These are phyloP conservation scores for Bubo scandiacus DNA, from an alignment of 2,113 vertebrate species.

Conservation along the genomic window DNA sequence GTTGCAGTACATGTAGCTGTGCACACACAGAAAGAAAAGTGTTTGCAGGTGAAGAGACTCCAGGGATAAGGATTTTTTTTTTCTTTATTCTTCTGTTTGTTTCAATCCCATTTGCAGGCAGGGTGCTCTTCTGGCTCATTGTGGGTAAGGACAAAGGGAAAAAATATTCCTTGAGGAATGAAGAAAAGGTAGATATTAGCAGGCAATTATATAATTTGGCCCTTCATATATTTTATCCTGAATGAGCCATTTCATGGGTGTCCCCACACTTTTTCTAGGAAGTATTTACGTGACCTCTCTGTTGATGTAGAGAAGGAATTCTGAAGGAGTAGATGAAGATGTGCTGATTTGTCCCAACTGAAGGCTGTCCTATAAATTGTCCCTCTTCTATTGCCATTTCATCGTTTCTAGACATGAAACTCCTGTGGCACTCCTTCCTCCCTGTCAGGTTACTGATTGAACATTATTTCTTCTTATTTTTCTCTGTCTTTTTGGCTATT, in stretches of 20 bases:
- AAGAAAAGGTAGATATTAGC: background rate
- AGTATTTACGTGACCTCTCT: background rate
- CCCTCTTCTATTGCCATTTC: background rate
- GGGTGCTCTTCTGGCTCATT: background rate
- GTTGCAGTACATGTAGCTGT: slow-evolving; percentile 3
- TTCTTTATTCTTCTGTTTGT: background rate
- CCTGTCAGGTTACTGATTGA: background rate
- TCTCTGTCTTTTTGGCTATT: background rate
- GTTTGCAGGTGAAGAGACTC: slow-evolving; percentile 31
- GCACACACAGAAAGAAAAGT: slow-evolving; percentile 14
- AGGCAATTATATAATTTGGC: background rate
- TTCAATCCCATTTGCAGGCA: background rate
- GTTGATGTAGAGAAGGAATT: background rate
- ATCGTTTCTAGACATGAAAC: background rate
- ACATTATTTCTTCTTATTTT: background rate
- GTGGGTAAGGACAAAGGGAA: background rate
- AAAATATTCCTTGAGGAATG: background rate
- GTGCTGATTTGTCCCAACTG: background rate
- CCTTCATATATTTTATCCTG: background rate
- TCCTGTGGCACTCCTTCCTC: fast-evolving
- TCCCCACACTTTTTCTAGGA: background rate
- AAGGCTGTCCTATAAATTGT: background rate
- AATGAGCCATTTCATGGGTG: background rate
- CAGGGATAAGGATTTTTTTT: background rate
- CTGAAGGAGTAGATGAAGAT: background rate